A percentile compares a stretch with the other conserved stretches of the same genome.
phyloP scores from a whole-genome alignment of 2,797 vertebrate genomes.

The Propithecus deckenii region DNA sequence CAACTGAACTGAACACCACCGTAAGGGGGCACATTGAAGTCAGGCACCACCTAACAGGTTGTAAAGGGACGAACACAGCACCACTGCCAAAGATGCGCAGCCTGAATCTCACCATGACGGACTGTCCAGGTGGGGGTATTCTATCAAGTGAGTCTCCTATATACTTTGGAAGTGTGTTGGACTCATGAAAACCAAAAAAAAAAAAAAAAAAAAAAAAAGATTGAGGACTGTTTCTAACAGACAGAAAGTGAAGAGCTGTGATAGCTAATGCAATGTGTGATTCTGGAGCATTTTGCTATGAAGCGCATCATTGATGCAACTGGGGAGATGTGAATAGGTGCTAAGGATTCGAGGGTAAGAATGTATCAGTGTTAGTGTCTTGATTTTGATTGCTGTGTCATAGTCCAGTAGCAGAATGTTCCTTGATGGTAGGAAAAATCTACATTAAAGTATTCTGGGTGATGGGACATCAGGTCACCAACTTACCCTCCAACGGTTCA shows the following conservation, averaged over 20 bases:
- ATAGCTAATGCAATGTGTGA: too few relatives aligned
- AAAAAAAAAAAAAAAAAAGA: not conserved
- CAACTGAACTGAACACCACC: accelerated
- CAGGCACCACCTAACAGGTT: not conserved
- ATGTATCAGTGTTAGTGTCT: accelerated
- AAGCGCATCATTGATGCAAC: not conserved
- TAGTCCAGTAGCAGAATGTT: not conserved
- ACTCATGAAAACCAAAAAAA: not conserved
- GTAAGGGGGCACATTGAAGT: not conserved
- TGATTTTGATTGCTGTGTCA: not conserved
- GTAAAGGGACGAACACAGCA: not conserved
- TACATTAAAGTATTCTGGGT: not conserved
- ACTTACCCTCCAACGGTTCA: not conserved
- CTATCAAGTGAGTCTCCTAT: not conserved
- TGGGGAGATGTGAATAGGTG: not conserved
- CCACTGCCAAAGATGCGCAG: not conserved
- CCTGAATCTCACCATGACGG: not conserved
- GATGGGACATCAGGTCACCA: not conserved
- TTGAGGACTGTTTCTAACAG: not conserved
- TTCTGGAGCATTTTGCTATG: not conserved
- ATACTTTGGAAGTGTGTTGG: not conserved
- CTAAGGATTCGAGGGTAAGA: not conserved
- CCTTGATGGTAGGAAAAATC: not conserved
- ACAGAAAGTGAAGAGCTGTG: not conserved
- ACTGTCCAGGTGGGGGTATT: not conserved